phyloP scores from a whole-genome alignment of 1,140 invertebrate species.

The Heliconius himera region DNA sequence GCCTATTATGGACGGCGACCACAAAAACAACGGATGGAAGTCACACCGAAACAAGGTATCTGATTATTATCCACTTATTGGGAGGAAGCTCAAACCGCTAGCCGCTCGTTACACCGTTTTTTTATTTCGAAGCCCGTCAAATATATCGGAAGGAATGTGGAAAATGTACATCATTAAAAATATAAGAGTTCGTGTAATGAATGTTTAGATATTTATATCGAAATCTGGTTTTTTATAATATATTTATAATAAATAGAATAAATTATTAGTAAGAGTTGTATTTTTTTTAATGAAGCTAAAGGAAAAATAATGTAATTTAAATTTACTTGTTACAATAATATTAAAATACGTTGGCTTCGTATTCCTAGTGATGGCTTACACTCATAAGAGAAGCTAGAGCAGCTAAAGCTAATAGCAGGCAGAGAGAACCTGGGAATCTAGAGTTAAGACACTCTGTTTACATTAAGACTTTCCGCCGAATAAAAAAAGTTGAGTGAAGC shows the following conservation, averaged over 20 bases:
- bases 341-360: no score
- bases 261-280: no score
- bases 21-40: constrained; percentile 22
- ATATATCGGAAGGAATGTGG: constrained; percentile 9
- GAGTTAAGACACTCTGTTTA: no score
- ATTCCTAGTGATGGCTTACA: no score
- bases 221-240: not conserved
- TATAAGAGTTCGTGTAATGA: constrained; percentile 12
- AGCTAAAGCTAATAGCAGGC: no score
- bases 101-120: constrained; percentile 45
- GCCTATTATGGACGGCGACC: constrained; percentile 12
- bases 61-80: constrained; percentile 73
- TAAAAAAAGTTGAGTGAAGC: no score
- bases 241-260: no score
- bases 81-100: constrained; percentile 67
- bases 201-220: not conserved
- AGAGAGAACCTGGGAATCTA: no score
- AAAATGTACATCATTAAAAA: constrained; percentile 16
- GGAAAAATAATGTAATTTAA: not conserved
- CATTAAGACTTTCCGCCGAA: no score
- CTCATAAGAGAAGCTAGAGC: no score
- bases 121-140: constrained; percentile 2
- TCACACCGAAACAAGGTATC: constrained; percentile 46
- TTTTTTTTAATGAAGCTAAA: no score
- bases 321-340: no score